Conservation (phyloP, 2,113 vertebrate genomes). For the Aix galericulata region DNA sequence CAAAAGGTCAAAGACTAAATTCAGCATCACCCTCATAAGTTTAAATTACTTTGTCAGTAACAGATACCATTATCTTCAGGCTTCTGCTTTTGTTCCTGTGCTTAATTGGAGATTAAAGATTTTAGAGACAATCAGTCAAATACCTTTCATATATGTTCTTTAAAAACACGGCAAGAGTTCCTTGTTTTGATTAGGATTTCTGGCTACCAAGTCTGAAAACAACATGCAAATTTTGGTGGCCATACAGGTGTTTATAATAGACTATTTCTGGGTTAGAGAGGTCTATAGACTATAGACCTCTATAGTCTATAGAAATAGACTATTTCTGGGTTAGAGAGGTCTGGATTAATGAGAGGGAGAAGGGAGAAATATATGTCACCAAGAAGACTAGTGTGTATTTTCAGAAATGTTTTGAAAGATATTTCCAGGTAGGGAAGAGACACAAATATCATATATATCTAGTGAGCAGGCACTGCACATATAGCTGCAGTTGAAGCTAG, state of each 20-base stretch:
- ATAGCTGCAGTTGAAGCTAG: neutral
- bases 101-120: neutral
- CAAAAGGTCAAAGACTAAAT: slow-evolving; percentile 32
- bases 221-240: neutral
- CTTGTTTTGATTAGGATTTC: neutral
- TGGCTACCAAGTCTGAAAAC: neutral
- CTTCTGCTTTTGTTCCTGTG: neutral
- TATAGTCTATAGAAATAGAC: neutral
- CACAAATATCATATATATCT: neutral
- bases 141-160: neutral
- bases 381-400: neutral
- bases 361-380: neutral
- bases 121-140: neutral
- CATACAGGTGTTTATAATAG: neutral
- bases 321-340: neutral
- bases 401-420: neutral
- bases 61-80: neutral
- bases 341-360: neutral
- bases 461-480: neutral
- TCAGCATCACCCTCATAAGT: neutral
- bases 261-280: too few relatives aligned
- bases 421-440: neutral
- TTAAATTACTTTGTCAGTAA: slow-evolving; percentile 29
- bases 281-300: too few relatives aligned
- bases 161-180: neutral